Evolutionary conservation across 2,888 invertebrate genomes (phyloP).

Genomic region (Gibbula magus): DNA sequence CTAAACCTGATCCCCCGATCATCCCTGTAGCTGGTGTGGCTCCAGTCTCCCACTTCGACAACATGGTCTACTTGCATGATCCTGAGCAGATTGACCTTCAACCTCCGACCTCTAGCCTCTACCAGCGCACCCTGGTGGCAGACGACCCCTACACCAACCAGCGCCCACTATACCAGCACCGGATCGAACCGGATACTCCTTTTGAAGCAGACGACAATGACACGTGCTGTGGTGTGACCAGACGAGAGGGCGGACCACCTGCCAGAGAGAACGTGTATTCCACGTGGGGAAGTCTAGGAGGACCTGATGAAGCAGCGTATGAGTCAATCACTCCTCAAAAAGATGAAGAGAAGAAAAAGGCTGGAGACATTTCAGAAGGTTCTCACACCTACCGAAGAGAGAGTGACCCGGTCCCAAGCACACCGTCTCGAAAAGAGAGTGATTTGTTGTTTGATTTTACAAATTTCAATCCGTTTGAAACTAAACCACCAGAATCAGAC

Average conservation of each 20-base stretch:
- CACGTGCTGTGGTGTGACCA: background rate
- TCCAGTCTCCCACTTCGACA: slow-evolving; percentile 4
- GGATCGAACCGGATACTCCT: slow-evolving; percentile 14
- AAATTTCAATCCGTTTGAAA: too few species aligned
- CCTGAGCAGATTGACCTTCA: slow-evolving; percentile 17
- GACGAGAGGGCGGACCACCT: background rate
- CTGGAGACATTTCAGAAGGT: too few species aligned
- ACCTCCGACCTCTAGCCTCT: slow-evolving; percentile 16
- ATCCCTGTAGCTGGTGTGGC: background rate
- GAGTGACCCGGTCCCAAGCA: too few species aligned
- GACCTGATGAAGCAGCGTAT: background rate
- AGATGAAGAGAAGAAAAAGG: too few species aligned
- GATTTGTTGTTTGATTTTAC: too few species aligned
- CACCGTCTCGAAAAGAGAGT: too few species aligned
- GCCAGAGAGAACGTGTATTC: background rate
- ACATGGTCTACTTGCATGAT: slow-evolving; percentile 12
- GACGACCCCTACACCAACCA: slow-evolving; percentile 6
- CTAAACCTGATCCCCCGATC: background rate
- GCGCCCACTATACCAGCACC: background rate
- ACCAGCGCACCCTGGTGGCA: slow-evolving; percentile 1
- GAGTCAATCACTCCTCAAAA: background rate
- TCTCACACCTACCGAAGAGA: too few species aligned
- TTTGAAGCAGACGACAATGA: background rate
- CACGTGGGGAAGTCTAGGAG: background rate
- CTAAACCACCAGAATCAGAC: too few species aligned